Conservation (phyloP, 2,113 vertebrate species). For the Abramis brama region DNA sequence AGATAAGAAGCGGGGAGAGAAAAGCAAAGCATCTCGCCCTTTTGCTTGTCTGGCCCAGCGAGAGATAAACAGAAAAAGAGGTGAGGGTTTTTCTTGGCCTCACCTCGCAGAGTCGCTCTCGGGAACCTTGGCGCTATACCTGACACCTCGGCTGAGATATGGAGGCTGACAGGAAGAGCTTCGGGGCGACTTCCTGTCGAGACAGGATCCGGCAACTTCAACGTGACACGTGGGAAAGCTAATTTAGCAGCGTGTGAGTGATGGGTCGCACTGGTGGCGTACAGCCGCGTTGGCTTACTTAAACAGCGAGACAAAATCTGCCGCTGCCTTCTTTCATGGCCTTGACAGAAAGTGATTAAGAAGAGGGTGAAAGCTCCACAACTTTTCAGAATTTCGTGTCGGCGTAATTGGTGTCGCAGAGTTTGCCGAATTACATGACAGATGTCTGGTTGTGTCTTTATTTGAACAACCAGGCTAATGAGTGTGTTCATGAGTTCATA, state of each 20-base stretch:
- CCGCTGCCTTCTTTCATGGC: constrained; percentile 36
- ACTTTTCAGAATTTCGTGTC: constrained; percentile 38
- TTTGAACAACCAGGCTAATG: constrained; percentile 5
- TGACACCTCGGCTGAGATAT: constrained; percentile 67
- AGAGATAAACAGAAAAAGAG: constrained; percentile 42
- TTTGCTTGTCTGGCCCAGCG: constrained; percentile 19
- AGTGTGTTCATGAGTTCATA: background rate
- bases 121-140: constrained; percentile 17
- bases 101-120: constrained; percentile 37
- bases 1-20: constrained; percentile 34
- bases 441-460: constrained; percentile 17
- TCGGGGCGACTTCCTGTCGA: constrained; percentile 52
- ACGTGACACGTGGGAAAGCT: constrained; percentile 73
- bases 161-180: constrained; percentile 70
- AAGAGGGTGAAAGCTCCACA: constrained; percentile 33
- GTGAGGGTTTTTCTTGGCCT: constrained; percentile 46
- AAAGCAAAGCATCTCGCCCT: constrained; percentile 33
- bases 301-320: constrained; percentile 50
- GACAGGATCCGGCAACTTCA: constrained; percentile 64
- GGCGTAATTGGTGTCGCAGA: constrained; percentile 4
- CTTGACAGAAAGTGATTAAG: constrained; percentile 50
- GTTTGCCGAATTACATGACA: constrained; percentile 13
- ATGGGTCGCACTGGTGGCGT: constrained; percentile 47
- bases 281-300: constrained; percentile 43
- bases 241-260: constrained; percentile 70